Conservation (phyloP, 2,888 invertebrate species). For the Cyclophora albipunctata region DNA sequence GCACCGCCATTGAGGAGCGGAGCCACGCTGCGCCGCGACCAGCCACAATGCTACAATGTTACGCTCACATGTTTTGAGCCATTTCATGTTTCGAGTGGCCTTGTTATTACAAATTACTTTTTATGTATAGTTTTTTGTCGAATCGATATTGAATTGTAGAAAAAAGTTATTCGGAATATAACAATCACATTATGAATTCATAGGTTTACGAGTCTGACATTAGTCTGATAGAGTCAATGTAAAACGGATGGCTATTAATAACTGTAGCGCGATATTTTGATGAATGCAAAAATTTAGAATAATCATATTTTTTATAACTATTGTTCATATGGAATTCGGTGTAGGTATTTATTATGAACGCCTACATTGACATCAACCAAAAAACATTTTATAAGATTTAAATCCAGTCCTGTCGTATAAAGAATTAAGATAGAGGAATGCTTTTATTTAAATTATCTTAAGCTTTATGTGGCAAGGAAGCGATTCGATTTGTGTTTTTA, state of each 20-base stretch:
- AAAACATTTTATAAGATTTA: conserved; percentile 21
- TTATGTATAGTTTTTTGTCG: neutral
- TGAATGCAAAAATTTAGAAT: conserved; percentile 31
- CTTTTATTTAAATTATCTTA: conserved; percentile 10
- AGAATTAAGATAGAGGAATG: conserved; percentile 37
- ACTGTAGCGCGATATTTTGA: neutral
- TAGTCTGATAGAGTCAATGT: too few species aligned
- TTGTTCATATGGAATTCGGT: neutral
- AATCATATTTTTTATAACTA: neutral
- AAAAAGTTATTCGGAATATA: neutral
- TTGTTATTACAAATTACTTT: conserved; percentile 27
- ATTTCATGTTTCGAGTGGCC: conserved; percentile 33
- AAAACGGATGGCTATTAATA: too few species aligned
- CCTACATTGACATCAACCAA: conserved; percentile 6
- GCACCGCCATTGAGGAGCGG: conserved; percentile 54
- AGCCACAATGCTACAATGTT: conserved; percentile 44
- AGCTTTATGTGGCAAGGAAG: too few species aligned
- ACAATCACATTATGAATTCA: conserved; percentile 9
- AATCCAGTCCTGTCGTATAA: conserved; percentile 30
- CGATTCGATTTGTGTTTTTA: too few species aligned
- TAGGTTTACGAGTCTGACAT: too few species aligned
- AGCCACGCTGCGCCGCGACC: conserved; percentile 57
- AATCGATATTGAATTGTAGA: conserved; percentile 3
- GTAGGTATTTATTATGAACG: neutral
- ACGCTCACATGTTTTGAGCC: conserved; percentile 42